Base-by-base conservation (phyloP, 2,888 invertebrate genomes). In the Brenthis hecate region DNA sequence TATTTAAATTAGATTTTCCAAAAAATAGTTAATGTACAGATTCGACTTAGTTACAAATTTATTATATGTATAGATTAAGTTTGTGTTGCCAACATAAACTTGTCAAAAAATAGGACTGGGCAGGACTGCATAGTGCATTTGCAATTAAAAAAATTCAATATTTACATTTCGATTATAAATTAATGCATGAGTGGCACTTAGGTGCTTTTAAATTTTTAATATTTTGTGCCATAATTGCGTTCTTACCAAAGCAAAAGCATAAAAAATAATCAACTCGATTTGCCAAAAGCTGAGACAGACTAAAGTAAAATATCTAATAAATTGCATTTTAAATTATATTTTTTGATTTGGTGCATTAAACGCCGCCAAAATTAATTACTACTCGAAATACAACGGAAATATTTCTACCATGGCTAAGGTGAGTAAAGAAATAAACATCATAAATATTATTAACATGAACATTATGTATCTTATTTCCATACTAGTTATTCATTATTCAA, bases 351-450 rank as follows among this genome's bases (percentile, higher is more conserved):
- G 73, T 70, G 16, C 19, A 51, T 73, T 74, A 77, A 77, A 85
- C 77, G 77, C 82, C 86, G 85, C 76, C 94, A 94, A 94, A 93
- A 95, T 95, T 94, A 94, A 92, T 89, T 94, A 94, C 93, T 94
- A 94, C 88, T 93, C 94, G 78, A 95, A 95, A 93, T 94, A 94
- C 86, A 94, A 94, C 92, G 94, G 94, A 83, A 93, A 93, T 86
- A 94, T 94, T 92, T 94, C 94, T 87, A 94, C 94, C 86, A 95
- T 95, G 93, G 94, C 94, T 80, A 95, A 95, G 94, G 95, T 95
- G 93, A 80, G 88, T 70, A 66, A 73, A 43, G 70, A 73, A 72
- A 75, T 61, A 65, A 50, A 69, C 51, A 68, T 23, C 16, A 36
- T 61, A 55, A 53, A 54, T 55, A 55, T 65, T 51, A 51, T 70